Conservation (phyloP, 1,140 invertebrate genomes). For the Conopomorpha cramerella region DNA sequence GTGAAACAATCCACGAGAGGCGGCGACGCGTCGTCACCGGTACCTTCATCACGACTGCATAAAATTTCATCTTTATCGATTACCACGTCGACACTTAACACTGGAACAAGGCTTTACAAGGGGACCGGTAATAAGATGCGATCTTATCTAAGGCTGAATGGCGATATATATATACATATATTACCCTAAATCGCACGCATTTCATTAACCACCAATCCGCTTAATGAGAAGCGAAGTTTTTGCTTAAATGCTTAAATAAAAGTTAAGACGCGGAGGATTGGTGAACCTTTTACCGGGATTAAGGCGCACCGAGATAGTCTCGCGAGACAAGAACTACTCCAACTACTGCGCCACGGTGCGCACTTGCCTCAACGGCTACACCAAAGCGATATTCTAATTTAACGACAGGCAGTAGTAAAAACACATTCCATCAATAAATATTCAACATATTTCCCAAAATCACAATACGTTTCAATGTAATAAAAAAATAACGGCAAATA, state of each 20-base stretch:
- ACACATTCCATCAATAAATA: too few species aligned
- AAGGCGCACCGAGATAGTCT: conserved; percentile 30
- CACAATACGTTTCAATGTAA: too few species aligned
- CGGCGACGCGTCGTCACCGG: too few species aligned
- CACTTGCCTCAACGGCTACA: too few species aligned
- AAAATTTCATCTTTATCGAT: conserved; percentile 22
- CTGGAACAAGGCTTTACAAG: conserved; percentile 25
- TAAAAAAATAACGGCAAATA: too few species aligned
- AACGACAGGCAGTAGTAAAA: too few species aligned
- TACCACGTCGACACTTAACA: conserved; percentile 23
- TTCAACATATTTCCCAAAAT: too few species aligned
- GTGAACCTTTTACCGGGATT: conserved; percentile 45
- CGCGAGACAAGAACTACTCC: conserved; percentile 21
- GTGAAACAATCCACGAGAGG: too few species aligned
- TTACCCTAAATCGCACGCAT: conserved; percentile 22
- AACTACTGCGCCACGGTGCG: conserved; percentile 9
- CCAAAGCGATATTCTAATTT: too few species aligned
- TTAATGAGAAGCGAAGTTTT: conserved; percentile 43
- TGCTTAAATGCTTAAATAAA: conserved; percentile 50
- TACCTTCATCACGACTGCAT: conserved; percentile 14
- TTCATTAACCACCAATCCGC: conserved; percentile 39
- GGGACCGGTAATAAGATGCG: conserved; percentile 25
- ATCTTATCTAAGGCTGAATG: too few species aligned
- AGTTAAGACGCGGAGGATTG: conserved; percentile 37
- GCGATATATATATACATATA: too few species aligned